Evolutionary conservation across 2,113 vertebrate species (phyloP), one percentile per base, ranked within the genome.

Genomic region (Rhinolophus sinicus): DNA sequence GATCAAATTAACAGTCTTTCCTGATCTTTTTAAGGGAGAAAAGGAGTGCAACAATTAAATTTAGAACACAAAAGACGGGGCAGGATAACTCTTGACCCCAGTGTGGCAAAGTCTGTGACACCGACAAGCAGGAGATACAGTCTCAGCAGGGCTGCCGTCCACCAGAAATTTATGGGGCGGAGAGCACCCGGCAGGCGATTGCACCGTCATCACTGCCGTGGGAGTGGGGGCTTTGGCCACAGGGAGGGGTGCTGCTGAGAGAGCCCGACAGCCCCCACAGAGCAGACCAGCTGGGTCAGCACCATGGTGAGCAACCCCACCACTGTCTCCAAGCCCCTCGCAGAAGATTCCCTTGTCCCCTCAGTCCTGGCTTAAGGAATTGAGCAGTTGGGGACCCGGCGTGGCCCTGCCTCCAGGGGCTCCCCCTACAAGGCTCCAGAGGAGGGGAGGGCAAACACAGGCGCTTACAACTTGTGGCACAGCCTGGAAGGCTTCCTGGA

Each of bases 1-100:
- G 99, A 99, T 99, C 99, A 99, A 99, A 99, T 99, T 99, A 99
- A 99, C 99, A 99, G 99, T 99, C 99, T 99, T 99, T 99, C 99
- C 99, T 99, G 99, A 99, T 99, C 99, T 98, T 98, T 99, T 99
- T 98, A 99, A 98, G 98, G 98, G 98, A 98, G 98, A 98, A 98
- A 99, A 98, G 99, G 99, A 99, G 99, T 98, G 98, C 99, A 99
- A 98, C 99, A 99, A 99, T 99, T 99, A 99, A 99, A 99, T 98
- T 98, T 98, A 98, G 98, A 98, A 99, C 98, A 99, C 99, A 99
- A 99, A 99, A 98, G 98, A 99, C 98, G 98, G 98, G 97, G 97
- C 98, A 97, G 98, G 98, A 99, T 98, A 98, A 99, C 98, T 98
- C 98, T 98, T 99, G 99, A 99, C 99, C 99, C 98, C 92, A 35